A percentile compares a stretch with the other conserved stretches of the same genome.
Evolutionary conservation across 2,113 vertebrate species (phyloP).

Genomic region (Gambusia affinis): DNA sequence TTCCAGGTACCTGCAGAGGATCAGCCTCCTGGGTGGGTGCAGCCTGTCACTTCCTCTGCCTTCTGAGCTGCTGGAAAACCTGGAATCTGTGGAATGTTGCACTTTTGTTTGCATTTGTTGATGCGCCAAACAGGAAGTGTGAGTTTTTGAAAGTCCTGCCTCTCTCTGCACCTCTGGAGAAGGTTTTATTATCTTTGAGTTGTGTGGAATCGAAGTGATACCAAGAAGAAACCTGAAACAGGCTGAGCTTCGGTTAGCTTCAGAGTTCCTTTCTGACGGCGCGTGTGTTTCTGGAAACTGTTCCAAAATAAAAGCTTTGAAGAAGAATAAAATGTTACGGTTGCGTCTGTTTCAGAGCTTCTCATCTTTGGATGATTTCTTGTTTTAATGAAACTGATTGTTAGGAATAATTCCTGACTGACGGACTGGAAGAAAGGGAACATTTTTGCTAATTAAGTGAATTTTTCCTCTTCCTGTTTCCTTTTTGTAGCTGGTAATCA

Average conservation of each 20-base stretch:
- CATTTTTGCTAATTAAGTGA: conserved; percentile 19
- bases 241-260: background rate
- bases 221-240: background rate
- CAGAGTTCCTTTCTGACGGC: background rate
- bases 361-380: background rate
- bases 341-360: background rate
- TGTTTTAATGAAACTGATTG: background rate
- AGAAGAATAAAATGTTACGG: background rate
- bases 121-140: background rate
- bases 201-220: too few relatives aligned
- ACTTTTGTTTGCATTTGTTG: background rate
- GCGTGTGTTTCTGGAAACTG: background rate
- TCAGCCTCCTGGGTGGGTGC: conserved; percentile 53
- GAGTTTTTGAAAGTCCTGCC: background rate
- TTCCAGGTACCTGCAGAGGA: conserved; percentile 59
- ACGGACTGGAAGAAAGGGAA: background rate
- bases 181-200: too few relatives aligned
- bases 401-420: background rate
- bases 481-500: conserved; percentile 49
- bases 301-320: background rate
- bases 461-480: conserved; percentile 54
- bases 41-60: conserved; percentile 21
- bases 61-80: too few relatives aligned
- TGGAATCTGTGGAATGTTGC: too few relatives aligned
- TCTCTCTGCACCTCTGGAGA: background rate